phyloP scores from a whole-genome alignment of 2,888 invertebrate genomes.

The Cerastoderma edule region DNA sequence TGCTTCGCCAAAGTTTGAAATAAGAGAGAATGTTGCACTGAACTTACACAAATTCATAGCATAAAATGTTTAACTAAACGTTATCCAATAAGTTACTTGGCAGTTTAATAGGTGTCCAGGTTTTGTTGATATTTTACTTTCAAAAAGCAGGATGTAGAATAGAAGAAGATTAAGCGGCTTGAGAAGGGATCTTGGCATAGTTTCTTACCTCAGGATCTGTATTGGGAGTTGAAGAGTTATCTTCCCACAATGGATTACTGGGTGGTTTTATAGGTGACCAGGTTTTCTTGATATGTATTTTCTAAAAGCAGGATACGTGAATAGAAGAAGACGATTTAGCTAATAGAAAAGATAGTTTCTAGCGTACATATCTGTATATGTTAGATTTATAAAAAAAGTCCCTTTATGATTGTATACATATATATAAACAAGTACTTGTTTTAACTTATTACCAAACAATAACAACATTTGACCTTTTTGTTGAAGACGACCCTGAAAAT shows the following conservation, averaged over 20 bases:
- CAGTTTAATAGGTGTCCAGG: neutral
- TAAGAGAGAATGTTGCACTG: too few relatives aligned
- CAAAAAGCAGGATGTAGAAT: neutral
- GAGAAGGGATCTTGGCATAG: too few relatives aligned
- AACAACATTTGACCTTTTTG: too few relatives aligned
- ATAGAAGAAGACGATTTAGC: neutral
- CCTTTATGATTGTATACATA: too few relatives aligned
- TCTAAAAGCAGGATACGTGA: constrained; percentile 64
- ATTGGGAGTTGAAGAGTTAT: constrained; percentile 57
- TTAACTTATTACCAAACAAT: too few relatives aligned
- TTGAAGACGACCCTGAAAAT: too few relatives aligned
- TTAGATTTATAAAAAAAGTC: too few relatives aligned
- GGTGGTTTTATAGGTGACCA: constrained; percentile 72
- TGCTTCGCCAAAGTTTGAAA: too few relatives aligned
- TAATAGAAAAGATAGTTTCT: too few relatives aligned
- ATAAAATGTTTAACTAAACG: neutral
- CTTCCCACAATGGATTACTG: constrained; percentile 55
- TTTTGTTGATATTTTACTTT: neutral
- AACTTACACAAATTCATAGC: neutral
- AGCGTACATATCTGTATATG: too few relatives aligned
- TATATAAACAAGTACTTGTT: too few relatives aligned
- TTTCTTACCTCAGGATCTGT: constrained; percentile 77
- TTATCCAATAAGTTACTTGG: neutral
- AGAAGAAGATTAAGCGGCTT: neutral
- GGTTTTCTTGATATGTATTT: constrained; percentile 78